Evolutionary conservation across 2,888 invertebrate genomes (phyloP), one percentile per base, ranked within the genome.

Genomic region (Sinelater perroti): DNA sequence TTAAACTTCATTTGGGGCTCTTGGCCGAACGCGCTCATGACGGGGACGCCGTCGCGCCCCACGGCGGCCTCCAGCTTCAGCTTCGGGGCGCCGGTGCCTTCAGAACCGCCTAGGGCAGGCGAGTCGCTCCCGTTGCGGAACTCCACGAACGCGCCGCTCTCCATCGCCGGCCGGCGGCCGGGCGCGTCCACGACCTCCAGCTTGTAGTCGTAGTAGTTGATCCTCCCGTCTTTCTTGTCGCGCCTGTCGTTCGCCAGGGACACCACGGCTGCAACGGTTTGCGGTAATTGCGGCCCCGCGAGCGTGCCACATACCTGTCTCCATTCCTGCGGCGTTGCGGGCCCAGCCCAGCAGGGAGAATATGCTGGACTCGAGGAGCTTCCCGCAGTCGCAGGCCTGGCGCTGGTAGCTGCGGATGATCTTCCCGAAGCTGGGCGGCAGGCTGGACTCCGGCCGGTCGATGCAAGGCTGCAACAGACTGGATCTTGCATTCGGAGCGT

Each of bases 321-420:
- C 17, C 55, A 55, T 47, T 55, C 30, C 38, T 38, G 31, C 6
- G 4, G 31, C 38, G 16, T 47, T 47, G 11, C 31, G 46, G 13
- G 46, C 55, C 46, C 46, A 55, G 8, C 30, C 46, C 11, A 36
- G 14, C 8, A 55, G 21, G 2, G 47, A 47, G n/a, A 30, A 10
- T 1, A 55, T 45, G 11, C 55, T 38, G 0, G 46, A 28, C 11
- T 47, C 30, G n/a, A 55, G 38, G 18, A 24, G 38, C 31, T 46
- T 55, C 17, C 30, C 30, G 21, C 55, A 55, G 7, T 55, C 38
- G 17, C 55, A 54, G 16, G 31, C 30, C 7, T 6, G 1, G 28
- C 14, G 18, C n/a, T 18, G 20, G 10, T 10, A 18, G 11, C 40
- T 11, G 20, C 26, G 38, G 20, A 30, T 18, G 2, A 38, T 11